Base-by-base conservation (phyloP, 2,797 vertebrate genomes). In the Furcifer pardalis region DNA sequence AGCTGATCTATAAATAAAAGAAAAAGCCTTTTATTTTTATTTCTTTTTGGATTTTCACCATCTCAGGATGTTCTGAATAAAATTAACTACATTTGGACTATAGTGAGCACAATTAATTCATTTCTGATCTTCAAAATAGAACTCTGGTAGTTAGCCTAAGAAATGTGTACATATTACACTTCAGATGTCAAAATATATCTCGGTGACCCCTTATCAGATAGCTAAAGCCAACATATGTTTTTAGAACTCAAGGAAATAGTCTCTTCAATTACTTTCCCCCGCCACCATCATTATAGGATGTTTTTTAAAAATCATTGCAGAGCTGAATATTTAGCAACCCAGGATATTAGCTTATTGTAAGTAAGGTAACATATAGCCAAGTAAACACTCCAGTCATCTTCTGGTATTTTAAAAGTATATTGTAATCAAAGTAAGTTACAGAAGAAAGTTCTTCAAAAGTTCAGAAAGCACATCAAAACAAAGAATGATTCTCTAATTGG, bases 1-100 rank as follows among this genome's bases (percentile, higher is more conserved):
- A 66, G 72, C 25, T n/a, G 46, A 76, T 83, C 62, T 83, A 49
- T 40, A 76, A 66, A 52, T 37, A 40, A 83, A 83, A 76, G 62
- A 49, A 83, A 83, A 76, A 66, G 82, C 44, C n/a, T 76, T 56
- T 35, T 40, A n/a, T 82, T 76, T n/a, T n/a, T n/a, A n/a, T n/a
- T n/a, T 52, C 69, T 52, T 69, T 59, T 72, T 7, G 72, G 13
- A 60, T 59, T 81, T 81, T 81, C 49, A 72, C 79, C 17, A 17
- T 30, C 30, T 81, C 40, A 69, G 66, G 32, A 35, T 69, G 23
- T 66, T 83, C 12, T 74, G 72, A 76, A 44, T 9, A 32, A 84
- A 76, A 84, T 77, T 77, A 77, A 42, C 17, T 56, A 76, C 35
- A 82, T 82, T 40, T 83, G 35, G 35, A 63, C 59, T 49, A 17